Conservation (phyloP, 1,140 invertebrate genomes). For the Cyphomyrmex costatus region DNA sequence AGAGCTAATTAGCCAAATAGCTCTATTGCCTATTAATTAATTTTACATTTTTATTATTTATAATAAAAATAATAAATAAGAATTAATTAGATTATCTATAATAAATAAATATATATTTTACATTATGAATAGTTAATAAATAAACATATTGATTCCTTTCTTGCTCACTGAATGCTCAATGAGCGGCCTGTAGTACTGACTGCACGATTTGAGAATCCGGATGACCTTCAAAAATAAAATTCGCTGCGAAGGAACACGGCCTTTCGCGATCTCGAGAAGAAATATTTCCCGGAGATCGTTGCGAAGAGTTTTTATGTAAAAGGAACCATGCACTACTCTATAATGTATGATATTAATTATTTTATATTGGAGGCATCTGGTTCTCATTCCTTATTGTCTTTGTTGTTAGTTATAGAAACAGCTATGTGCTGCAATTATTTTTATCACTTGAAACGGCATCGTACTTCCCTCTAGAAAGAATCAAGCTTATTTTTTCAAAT, state of each 20-base stretch:
- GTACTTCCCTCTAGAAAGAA: background rate
- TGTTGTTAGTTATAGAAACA: constrained; percentile 8
- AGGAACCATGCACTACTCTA: background rate
- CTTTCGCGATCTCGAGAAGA: constrained; percentile 8
- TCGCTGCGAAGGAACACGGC: background rate
- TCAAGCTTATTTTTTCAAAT: background rate
- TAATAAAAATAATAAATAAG: no score
- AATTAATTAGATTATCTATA: no score
- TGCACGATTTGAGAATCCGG: background rate
- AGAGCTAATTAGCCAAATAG: no score
- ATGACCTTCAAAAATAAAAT: background rate
- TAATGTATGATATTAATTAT: constrained; percentile 10
- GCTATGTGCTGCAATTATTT: constrained; percentile 14
- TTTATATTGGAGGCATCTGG: background rate
- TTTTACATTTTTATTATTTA: no score
- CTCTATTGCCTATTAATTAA: no score
- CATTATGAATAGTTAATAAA: no score
- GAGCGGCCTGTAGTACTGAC: no score
- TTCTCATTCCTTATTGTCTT: background rate
- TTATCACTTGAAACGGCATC: background rate
- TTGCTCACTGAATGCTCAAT: no score
- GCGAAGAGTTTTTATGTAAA: constrained; percentile 7
- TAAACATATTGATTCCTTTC: no score
- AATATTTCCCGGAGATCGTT: background rate
- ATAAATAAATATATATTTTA: no score